Conservation (phyloP, 2,113 vertebrate genomes). For the Zosterops japonicus region DNA sequence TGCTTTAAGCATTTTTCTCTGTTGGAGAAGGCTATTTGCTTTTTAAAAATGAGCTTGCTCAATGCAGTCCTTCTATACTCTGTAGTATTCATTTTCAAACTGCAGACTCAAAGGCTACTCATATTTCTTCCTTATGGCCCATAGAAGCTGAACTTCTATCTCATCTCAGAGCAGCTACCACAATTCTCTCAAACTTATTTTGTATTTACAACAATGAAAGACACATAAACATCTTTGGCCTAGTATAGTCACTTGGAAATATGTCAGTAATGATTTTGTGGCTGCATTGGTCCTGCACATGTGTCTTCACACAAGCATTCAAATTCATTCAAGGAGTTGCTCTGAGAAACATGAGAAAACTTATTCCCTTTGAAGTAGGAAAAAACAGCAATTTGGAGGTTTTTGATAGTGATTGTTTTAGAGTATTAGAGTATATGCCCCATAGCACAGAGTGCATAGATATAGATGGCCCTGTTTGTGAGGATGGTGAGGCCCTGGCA, state of each 20-base stretch:
- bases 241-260: conserved; percentile 13
- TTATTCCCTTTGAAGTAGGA: background rate
- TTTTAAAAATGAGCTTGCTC: background rate
- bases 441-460: background rate
- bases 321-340: background rate
- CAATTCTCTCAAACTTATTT: background rate
- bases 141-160: background rate
- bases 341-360: background rate
- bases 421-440: background rate
- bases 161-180: background rate
- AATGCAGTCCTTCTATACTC: background rate
- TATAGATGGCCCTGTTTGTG: too few species aligned
- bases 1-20: background rate
- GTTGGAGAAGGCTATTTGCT: accelerated
- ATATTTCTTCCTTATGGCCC: conserved; percentile 31
- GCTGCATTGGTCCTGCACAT: background rate
- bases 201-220: conserved; percentile 52
- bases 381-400: accelerated
- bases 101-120: background rate
- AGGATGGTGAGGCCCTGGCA: background rate
- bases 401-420: background rate
- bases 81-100: background rate
- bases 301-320: background rate
- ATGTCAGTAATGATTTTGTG: conserved; percentile 8
- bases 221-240: conserved; percentile 20